Base-by-base conservation (phyloP, 2,797 vertebrate genomes). In the Bradypodion pumilum region DNA sequence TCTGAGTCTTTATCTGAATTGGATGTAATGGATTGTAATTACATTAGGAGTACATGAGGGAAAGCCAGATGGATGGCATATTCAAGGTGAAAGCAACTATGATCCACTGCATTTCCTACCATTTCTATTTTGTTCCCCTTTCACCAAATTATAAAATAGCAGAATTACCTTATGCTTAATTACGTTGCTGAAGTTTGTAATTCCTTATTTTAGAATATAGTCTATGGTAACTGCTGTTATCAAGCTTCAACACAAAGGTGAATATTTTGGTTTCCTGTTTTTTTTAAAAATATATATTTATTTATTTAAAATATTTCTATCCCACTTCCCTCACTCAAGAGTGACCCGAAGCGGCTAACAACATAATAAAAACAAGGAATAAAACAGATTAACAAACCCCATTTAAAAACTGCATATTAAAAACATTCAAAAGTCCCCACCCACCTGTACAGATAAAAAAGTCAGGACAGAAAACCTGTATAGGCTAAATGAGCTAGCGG, bases 21-120 rank as follows among this genome's bases (percentile, higher is more conserved):
- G 13, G n/a, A 37, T n/a, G 56, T 37, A 21, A 63, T 82, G 79
- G 72, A 76, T 25, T 84, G 80, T 87, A 66, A 76, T 85, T 68
- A 80, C 32, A 66, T 74, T 62, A 80, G 70, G 86, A 82, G 5
- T 44, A 44, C 46, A 42, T 42, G 12, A 46, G 7, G 21, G 1
- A 73, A 49, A 63, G 37, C 27, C 56, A 25, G 87, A 82, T 76
- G 15, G 12, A 84, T 76, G 23, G 32, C 44, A 65, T 59, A 59
- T 35, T 80, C 15, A 74, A 66, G 62, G 15, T 32, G 59, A 8
- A 66, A 44, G 7, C 7, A 66, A 66, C 9, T 66, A 27, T 70
- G 80, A 35, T 59, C 29, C 49, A 49, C 32, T n/a, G 13, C 23
- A 29, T 49, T 73, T 77, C 60, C 29, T 44, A 16, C n/a, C 13